Conservation (phyloP, 1,140 invertebrate species). For the Probaryconus sp. region DNA sequence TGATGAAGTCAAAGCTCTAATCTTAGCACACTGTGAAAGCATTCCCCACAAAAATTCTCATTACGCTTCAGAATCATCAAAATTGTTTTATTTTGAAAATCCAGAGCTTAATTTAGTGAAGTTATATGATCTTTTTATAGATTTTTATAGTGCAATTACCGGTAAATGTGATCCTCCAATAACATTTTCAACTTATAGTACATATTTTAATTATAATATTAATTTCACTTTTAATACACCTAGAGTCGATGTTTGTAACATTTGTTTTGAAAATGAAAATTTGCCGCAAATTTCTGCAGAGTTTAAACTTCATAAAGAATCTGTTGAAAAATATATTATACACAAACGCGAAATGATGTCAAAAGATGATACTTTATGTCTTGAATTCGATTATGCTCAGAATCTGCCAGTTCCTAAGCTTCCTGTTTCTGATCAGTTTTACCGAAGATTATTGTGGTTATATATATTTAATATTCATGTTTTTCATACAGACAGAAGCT, state of each 20-base stretch:
- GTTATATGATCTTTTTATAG: no score
- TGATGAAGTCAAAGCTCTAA: slow-evolving; percentile 3
- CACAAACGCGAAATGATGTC: not conserved
- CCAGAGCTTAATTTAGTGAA: not conserved
- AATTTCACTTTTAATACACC: slow-evolving; percentile 3
- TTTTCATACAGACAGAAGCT: slow-evolving; percentile 1
- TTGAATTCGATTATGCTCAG: not conserved
- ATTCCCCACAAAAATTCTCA: not conserved
- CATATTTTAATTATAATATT: slow-evolving; percentile 13
- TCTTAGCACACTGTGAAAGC: slow-evolving; percentile 1
- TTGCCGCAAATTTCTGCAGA: not conserved
- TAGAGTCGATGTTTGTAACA: slow-evolving; percentile 8
- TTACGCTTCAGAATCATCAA: not conserved
- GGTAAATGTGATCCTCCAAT: no score
- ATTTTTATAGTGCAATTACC: no score
- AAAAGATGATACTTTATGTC: not conserved
- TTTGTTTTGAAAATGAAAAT: slow-evolving; percentile 4
- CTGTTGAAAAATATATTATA: not conserved
- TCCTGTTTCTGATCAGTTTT: no score
- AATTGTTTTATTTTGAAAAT: slow-evolving; percentile 21
- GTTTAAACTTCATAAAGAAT: not conserved
- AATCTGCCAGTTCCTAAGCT: not conserved
- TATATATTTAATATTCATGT: slow-evolving; percentile 24
- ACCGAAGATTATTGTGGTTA: not conserved
- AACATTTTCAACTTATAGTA: not conserved